Conservation (phyloP, 2,888 invertebrate species). For the Caenorhabditis panamensis region DNA sequence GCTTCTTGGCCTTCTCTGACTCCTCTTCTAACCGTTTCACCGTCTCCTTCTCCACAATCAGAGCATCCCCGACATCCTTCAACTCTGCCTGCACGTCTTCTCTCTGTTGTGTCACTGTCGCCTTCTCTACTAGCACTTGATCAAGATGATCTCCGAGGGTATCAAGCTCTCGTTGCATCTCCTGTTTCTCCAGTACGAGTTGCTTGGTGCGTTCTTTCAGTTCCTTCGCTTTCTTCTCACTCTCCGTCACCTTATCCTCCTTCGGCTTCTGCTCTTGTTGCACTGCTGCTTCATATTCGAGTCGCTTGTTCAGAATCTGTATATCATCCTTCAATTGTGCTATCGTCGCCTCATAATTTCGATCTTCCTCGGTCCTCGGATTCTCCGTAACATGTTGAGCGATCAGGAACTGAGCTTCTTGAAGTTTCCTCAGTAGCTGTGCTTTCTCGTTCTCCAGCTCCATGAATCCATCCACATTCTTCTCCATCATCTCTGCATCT, state of each 20-base stretch:
- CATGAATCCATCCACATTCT: slow-evolving; percentile 46
- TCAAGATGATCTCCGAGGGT: slow-evolving; percentile 50
- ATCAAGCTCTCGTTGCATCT: slow-evolving; percentile 80
- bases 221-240: slow-evolving; percentile 82
- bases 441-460: slow-evolving; percentile 87
- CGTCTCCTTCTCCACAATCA: slow-evolving; percentile 83
- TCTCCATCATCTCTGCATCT: slow-evolving; percentile 86
- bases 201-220: slow-evolving; percentile 78
- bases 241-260: slow-evolving; percentile 79
- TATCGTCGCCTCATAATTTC: slow-evolving; percentile 74
- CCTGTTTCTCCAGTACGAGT: slow-evolving; percentile 81
- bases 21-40: slow-evolving; percentile 56
- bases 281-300: slow-evolving; percentile 72
- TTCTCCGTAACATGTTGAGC: slow-evolving; percentile 58
- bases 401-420: slow-evolving; percentile 68
- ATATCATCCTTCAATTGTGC: slow-evolving; percentile 80
- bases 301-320: slow-evolving; percentile 78
- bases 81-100: slow-evolving; percentile 52
- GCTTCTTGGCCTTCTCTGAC: slow-evolving; percentile 64
- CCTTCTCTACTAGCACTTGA: slow-evolving; percentile 50
- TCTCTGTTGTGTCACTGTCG: slow-evolving; percentile 41
- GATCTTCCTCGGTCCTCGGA: slow-evolving; percentile 57
- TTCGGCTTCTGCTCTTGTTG: slow-evolving; percentile 67
- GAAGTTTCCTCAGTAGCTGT: slow-evolving; percentile 84
- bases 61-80: slow-evolving; percentile 71